phyloP scores from a whole-genome alignment of 1,140 invertebrate genomes.

The Reticulitermes speratus region DNA sequence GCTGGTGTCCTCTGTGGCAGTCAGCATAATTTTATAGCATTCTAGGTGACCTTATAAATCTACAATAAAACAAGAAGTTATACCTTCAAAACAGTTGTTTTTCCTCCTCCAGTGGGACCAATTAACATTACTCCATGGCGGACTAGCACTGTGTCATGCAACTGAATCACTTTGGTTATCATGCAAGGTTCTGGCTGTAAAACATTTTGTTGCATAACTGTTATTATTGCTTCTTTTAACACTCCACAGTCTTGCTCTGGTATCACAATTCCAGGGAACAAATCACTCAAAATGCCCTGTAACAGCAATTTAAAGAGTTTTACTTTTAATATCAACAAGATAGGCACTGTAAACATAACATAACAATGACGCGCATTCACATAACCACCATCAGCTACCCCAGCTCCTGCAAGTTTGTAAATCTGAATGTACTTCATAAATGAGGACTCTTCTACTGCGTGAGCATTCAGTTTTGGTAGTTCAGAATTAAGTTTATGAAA shows the following conservation, averaged over 20 bases:
- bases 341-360: too few species aligned
- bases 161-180: slow-evolving; percentile 76
- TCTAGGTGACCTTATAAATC: too few species aligned
- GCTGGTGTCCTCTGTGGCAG: too few species aligned
- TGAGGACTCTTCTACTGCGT: too few species aligned
- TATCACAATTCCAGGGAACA: slow-evolving; percentile 81
- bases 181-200: slow-evolving; percentile 62
- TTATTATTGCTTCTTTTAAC: slow-evolving; percentile 60
- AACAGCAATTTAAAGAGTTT: slow-evolving; percentile 37
- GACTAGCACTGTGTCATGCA: slow-evolving; percentile 91
- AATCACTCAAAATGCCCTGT: slow-evolving; percentile 82
- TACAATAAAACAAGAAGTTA: background rate
- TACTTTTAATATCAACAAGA: background rate
- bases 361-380: too few species aligned
- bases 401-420: too few species aligned
- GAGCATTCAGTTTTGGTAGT: too few species aligned
- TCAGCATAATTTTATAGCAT: too few species aligned
- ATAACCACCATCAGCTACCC: too few species aligned
- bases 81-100: slow-evolving; percentile 68
- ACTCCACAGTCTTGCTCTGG: slow-evolving; percentile 76
- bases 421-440: background rate
- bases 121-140: slow-evolving; percentile 93
- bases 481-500: background rate
- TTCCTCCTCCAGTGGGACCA: slow-evolving; percentile 82
- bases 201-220: slow-evolving; percentile 52